Evolutionary conservation across 2,113 vertebrate genomes (phyloP), one percentile per base, ranked within the genome.

Genomic region (Phocoena phocoena): DNA sequence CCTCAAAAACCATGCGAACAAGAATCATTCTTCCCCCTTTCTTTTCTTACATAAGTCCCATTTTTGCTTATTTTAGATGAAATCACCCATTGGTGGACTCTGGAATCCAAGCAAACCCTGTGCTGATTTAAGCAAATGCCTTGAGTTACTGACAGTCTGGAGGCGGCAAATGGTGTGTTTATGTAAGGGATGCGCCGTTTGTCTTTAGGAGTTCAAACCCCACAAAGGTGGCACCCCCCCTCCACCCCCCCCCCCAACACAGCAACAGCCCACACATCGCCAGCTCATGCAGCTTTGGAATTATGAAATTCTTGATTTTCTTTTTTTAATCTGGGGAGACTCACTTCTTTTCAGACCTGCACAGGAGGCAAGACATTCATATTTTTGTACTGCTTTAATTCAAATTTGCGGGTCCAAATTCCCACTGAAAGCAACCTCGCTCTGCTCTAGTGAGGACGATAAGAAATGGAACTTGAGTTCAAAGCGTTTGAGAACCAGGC

Each of bases 31-130:
- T 25, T 33, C 28, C 20, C 21, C 21, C 33, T 47, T 36, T 14
- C 38, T 44, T 26, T 63, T 55, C 58, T 58, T 38, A 1, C 0
- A 0, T 55, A 13, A 62, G 76, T 33, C 80, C 60, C 28, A 12
- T 10, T 33, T 68, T 36, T 20, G 20, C 20, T 79, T 10, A 38
- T 8, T 18, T 9, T 25, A 10, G 33, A 85, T 41, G 28, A 62
- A 5, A 25, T 31, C 62, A 67, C 8, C 67, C 8, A 5, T 0
- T 1, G 21, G 9, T 0, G 9, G 60, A 10, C 13, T n/a, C 71
- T 17, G 23, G 85, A 71, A 38, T 6, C 53, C 25, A 14, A 67
- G 47, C 2, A 10, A 53, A 36, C 17, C 15, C 12, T 13, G 0
- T 1, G 47, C 10, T 50, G 20, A 18, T 8, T 53, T 14, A 47